phyloP scores from a whole-genome alignment of 2,797 vertebrate species.

The Neostethus bicornis region DNA sequence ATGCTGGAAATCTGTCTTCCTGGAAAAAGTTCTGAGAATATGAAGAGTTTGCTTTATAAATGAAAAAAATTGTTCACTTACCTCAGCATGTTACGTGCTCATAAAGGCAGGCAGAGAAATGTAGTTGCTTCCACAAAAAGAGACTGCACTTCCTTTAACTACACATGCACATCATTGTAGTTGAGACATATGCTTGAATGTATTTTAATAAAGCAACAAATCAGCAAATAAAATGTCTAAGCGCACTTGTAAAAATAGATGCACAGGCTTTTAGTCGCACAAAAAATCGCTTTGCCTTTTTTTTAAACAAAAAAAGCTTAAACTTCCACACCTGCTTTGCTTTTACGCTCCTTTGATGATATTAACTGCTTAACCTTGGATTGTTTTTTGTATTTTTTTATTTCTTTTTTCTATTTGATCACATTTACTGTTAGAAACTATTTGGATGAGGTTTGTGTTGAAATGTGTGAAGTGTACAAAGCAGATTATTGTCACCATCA shows the following conservation, averaged over 20 bases:
- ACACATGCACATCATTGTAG: conserved; percentile 36
- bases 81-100: conserved; percentile 47
- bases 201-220: conserved; percentile 59
- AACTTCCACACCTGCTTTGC: conserved; percentile 39
- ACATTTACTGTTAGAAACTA: conserved; percentile 34
- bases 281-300: conserved; percentile 54
- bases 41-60: conserved; percentile 27
- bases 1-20: conserved; percentile 12
- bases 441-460: conserved; percentile 37
- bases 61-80: conserved; percentile 24
- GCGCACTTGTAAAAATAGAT: conserved; percentile 42
- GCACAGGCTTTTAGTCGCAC: conserved; percentile 56
- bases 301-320: conserved; percentile 30
- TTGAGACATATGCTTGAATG: conserved; percentile 52
- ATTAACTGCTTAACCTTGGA: conserved; percentile 30
- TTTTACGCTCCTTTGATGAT: conserved; percentile 28
- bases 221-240: conserved; percentile 49
- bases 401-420: conserved; percentile 37
- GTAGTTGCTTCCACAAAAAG: conserved; percentile 38
- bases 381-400: conserved; percentile 30
- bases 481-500: conserved; percentile 22
- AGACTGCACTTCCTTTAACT: conserved; percentile 44
- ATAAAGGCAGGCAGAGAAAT: conserved; percentile 31
- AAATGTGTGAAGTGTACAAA: conserved; percentile 16
- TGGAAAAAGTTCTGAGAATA: conserved; percentile 18